phyloP scores from a whole-genome alignment of 2,888 invertebrate genomes.

The Pammene fasciana region DNA sequence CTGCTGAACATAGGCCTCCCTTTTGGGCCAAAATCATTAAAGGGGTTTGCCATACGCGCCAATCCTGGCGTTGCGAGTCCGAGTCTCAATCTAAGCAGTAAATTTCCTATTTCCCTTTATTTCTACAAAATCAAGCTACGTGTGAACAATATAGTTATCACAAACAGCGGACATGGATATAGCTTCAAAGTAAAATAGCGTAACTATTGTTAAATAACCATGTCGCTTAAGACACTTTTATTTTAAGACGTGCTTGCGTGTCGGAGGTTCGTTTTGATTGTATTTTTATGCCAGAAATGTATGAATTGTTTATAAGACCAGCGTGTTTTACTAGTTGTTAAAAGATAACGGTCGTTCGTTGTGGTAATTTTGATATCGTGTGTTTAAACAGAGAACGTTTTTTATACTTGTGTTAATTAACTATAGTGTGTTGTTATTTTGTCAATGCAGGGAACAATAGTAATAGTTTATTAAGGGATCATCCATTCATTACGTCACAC shows the following conservation, averaged over 20 bases:
- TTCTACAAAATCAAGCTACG: too few species aligned
- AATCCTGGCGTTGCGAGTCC: too few species aligned
- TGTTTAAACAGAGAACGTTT: background rate
- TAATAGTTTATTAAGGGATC: too few species aligned
- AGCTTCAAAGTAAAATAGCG: background rate
- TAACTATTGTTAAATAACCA: background rate
- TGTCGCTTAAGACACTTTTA: background rate
- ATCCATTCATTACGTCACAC: too few species aligned
- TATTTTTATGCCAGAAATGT: constrained; percentile 8
- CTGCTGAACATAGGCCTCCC: too few species aligned
- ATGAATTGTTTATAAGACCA: constrained; percentile 1
- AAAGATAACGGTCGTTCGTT: background rate
- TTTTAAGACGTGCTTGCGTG: background rate
- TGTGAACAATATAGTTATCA: constrained; percentile 13
- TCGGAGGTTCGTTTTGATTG: background rate
- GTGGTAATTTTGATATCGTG: background rate
- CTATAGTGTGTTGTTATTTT: too few species aligned
- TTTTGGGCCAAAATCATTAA: too few species aligned
- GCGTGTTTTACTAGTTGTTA: constrained; percentile 4
- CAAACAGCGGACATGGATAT: background rate
- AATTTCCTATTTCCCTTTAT: too few species aligned
- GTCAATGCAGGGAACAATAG: too few species aligned
- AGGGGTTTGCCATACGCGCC: too few species aligned
- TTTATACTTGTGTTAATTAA: background rate
- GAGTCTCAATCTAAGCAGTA: too few species aligned